Conservation (phyloP, 2,888 invertebrate genomes). For the Dusona sp. region DNA sequence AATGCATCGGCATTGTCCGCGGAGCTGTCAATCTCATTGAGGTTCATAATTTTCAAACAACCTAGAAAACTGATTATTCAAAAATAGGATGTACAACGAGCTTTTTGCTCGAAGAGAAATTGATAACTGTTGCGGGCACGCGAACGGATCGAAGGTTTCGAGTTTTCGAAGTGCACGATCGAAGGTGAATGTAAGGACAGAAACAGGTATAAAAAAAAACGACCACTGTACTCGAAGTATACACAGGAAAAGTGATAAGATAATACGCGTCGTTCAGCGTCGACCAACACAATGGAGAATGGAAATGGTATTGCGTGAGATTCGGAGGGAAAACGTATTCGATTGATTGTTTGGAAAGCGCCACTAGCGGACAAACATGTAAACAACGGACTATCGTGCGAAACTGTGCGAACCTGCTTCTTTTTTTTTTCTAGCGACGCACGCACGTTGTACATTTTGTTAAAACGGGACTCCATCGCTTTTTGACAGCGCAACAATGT, state of each 20-base stretch:
- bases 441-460: neutral
- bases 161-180: neutral
- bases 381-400: neutral
- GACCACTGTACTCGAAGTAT: slow-evolving; percentile 6
- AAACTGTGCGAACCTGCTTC: neutral
- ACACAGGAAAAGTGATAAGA: slow-evolving; percentile 3
- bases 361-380: slow-evolving; percentile 16
- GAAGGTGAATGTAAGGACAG: neutral
- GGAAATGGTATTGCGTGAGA: neutral
- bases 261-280: neutral
- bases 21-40: slow-evolving; percentile 43
- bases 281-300: neutral
- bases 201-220: neutral
- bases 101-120: neutral
- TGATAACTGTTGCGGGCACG: neutral
- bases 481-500: slow-evolving; percentile 25
- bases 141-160: neutral
- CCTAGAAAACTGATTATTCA: slow-evolving; percentile 27
- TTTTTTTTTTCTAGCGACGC: neutral
- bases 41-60: slow-evolving; percentile 55
- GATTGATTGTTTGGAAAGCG: neutral
- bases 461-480: neutral
- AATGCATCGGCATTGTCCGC: slow-evolving; percentile 81
- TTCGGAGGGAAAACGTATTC: neutral
- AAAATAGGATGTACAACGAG: neutral